A percentile compares a stretch with the other conserved stretches of the same genome.
These are phyloP conservation scores for Amaurobius ferox DNA, from an alignment of 2,888 invertebrate species.

Conservation along the genomic window DNA sequence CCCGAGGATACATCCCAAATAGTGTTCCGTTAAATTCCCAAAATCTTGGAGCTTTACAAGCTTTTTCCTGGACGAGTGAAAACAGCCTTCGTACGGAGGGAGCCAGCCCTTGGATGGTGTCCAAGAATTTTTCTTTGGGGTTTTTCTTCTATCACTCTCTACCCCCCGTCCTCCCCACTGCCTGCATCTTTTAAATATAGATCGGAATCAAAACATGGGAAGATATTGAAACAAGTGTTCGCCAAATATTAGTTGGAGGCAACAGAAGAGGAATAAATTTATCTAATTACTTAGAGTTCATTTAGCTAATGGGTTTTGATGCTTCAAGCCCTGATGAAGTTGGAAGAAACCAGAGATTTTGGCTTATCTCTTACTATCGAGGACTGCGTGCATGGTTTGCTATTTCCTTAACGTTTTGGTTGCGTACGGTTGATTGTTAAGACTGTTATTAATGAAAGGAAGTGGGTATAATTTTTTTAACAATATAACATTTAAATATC, in stretches of 20 bases:
- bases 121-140: neutral
- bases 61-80: neutral
- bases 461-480: no score
- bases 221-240: slow-evolving; percentile 1
- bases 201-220: neutral
- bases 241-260: neutral
- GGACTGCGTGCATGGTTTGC: no score
- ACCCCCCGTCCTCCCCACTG: neutral
- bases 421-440: no score
- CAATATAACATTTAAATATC: no score
- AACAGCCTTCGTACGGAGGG: neutral
- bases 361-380: no score
- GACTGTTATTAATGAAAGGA: no score
- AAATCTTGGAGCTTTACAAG: slow-evolving; percentile 11
- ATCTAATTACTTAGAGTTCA: neutral
- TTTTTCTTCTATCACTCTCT: no score
- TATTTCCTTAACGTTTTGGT: no score
- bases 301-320: neutral
- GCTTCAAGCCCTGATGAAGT: no score
- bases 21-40: neutral
- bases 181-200: slow-evolving; percentile 4
- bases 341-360: no score
- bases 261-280: neutral
- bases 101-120: neutral
- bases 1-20: neutral